Conservation (phyloP, 1,140 invertebrate genomes). For the Trypoxylus dichotomus region DNA sequence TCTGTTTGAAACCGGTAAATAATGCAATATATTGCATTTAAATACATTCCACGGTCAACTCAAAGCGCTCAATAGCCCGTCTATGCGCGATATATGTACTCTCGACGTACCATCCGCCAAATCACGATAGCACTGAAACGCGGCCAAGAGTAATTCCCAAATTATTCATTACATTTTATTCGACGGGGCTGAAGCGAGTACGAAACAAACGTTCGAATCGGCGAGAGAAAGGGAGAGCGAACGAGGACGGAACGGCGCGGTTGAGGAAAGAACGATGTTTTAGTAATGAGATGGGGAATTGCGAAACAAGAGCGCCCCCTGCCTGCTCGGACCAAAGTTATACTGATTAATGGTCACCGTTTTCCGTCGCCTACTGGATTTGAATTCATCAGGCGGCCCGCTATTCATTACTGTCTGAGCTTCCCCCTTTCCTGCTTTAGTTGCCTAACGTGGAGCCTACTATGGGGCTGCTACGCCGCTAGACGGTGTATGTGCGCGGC, state of each 20-base stretch:
- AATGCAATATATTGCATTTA: neutral
- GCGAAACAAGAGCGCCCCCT: constrained; percentile 11
- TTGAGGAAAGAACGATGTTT: constrained; percentile 17
- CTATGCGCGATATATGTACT: too few relatives aligned
- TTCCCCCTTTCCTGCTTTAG: neutral
- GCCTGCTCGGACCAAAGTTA: constrained; percentile 40
- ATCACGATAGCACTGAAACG: neutral
- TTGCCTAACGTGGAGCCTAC: neutral
- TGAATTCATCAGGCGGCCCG: constrained; percentile 45
- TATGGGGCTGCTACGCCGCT: neutral
- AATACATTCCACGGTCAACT: neutral
- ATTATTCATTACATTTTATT: constrained; percentile 30
- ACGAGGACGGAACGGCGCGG: neutral
- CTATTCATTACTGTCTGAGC: constrained; percentile 47
- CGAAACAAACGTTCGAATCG: neutral
- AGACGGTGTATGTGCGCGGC: neutral
- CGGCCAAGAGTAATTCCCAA: neutral
- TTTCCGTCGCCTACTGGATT: constrained; percentile 46
- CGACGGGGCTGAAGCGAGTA: neutral
- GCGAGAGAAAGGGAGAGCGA: neutral
- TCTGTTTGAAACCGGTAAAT: neutral
- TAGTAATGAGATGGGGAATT: constrained; percentile 30
- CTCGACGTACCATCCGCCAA: too few relatives aligned
- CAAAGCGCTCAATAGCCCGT: neutral
- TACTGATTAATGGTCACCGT: constrained; percentile 48